phyloP scores from a whole-genome alignment of 1,140 invertebrate species.

The Micrasema longulum region DNA sequence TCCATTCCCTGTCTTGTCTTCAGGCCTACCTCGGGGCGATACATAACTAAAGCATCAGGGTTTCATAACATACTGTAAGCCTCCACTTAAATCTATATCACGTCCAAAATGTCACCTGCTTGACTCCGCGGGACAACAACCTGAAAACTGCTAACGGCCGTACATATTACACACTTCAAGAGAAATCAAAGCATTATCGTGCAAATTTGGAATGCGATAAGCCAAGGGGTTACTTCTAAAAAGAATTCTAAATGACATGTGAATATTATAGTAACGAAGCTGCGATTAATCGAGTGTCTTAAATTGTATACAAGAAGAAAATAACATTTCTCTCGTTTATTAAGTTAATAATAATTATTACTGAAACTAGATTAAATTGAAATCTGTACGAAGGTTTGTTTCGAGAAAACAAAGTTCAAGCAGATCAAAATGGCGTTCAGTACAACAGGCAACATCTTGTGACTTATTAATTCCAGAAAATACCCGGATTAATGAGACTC shows the following conservation, averaged over 20 bases:
- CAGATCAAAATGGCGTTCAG: conserved; percentile 1
- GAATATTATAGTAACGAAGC: conserved; percentile 20
- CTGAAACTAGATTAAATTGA: background rate
- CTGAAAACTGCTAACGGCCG: conserved; percentile 11
- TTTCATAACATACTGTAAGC: conserved; percentile 18
- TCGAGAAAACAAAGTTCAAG: background rate
- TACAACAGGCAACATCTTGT: background rate
- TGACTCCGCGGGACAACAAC: background rate
- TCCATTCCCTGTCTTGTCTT: background rate
- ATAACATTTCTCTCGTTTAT: conserved; percentile 1
- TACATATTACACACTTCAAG: too few species aligned
- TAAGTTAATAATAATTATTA: conserved; percentile 8
- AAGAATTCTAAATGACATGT: conserved; percentile 13
- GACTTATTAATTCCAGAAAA: too few species aligned
- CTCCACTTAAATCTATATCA: conserved; percentile 36
- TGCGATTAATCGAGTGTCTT: conserved; percentile 23
- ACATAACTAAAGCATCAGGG: conserved; percentile 19
- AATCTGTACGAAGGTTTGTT: conserved; percentile 2
- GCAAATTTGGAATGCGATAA: conserved; percentile 39
- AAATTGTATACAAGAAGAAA: conserved; percentile 16
- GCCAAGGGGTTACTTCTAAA: conserved; percentile 23
- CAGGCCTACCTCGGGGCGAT: background rate
- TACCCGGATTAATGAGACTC: too few species aligned
- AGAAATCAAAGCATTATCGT: conserved; percentile 27
- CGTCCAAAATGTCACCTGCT: conserved; percentile 27